A percentile compares a stretch with the other conserved stretches of the same genome.
These are phyloP conservation scores for Glyphotaelius pellucidus DNA, from an alignment of 2,888 invertebrate species.

Conservation along the genomic window DNA sequence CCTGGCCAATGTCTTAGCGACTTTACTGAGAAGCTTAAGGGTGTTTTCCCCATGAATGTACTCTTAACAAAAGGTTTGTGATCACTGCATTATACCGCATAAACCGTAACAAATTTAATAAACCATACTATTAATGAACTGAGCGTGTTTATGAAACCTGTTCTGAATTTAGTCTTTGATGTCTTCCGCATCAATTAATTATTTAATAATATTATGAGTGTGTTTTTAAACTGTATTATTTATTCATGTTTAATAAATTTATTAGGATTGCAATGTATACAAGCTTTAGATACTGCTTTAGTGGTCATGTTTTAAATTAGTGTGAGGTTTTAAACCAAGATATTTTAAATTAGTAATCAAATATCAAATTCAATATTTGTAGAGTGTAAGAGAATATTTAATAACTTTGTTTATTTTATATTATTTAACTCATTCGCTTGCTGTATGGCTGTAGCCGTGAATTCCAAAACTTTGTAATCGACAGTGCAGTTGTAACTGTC, in stretches of 20 bases:
- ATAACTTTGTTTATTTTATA: neutral
- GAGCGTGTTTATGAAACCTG: slow-evolving; percentile 67
- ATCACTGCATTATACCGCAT: neutral
- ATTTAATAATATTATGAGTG: neutral
- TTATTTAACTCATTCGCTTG: neutral
- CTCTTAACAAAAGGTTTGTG: slow-evolving; percentile 43
- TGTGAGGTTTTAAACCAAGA: neutral
- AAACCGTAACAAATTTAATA: neutral
- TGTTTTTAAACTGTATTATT: neutral
- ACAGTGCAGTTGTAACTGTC: neutral
- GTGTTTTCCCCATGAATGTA: slow-evolving; percentile 82
- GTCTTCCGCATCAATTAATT: neutral
- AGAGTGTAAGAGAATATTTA: neutral
- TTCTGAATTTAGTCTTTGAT: neutral
- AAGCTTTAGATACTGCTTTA: slow-evolving; percentile 28
- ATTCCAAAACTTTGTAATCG: neutral
- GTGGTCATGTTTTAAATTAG: neutral
- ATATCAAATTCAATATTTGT: neutral
- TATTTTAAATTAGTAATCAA: neutral
- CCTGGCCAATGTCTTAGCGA: slow-evolving; percentile 88
- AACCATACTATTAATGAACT: slow-evolving; percentile 47
- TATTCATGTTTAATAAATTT: neutral
- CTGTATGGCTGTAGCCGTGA: neutral
- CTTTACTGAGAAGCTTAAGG: slow-evolving; percentile 86
- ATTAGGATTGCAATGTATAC: slow-evolving; percentile 12